A percentile compares a stretch with the other conserved stretches of the same genome.
Evolutionary conservation across 2,113 vertebrate genomes (phyloP).

Genomic region (Eulacestoma nigropectus): DNA sequence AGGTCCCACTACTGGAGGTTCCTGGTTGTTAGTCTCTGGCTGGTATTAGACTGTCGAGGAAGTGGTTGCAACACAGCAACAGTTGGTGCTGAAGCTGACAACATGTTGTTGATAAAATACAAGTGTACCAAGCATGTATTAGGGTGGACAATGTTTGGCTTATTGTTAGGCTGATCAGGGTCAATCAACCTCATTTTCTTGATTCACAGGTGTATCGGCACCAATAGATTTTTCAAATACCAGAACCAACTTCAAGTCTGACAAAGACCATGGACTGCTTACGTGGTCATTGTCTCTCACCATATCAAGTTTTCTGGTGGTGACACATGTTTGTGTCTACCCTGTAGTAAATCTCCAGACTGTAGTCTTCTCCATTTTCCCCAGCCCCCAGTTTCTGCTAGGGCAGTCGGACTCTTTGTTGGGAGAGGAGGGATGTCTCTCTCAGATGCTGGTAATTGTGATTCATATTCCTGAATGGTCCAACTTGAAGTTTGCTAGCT

Average conservation of each 20-base stretch:
- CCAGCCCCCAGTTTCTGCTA: neutral
- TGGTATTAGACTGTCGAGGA: too few relatives aligned
- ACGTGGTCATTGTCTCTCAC: neutral
- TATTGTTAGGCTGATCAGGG: neutral
- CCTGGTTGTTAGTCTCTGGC: too few relatives aligned
- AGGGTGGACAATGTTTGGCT: fast-evolving
- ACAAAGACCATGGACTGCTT: neutral
- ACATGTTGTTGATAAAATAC: neutral
- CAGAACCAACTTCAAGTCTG: neutral
- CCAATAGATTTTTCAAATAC: neutral
- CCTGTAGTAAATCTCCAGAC: neutral
- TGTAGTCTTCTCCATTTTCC: neutral
- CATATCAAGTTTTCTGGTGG: neutral
- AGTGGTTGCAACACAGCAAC: too few relatives aligned
- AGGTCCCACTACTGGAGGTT: too few relatives aligned
- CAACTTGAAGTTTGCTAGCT: neutral
- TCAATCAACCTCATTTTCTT: neutral
- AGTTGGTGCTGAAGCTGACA: neutral
- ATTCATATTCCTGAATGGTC: neutral
- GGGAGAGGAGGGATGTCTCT: fast-evolving
- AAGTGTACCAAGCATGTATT: fast-evolving
- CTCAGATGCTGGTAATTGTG: neutral
- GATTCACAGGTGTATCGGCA: neutral
- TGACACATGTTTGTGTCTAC: neutral
- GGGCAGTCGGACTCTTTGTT: neutral